Evolutionary conservation across 2,113 vertebrate species (phyloP).

Genomic region (Mustela nigripes): DNA sequence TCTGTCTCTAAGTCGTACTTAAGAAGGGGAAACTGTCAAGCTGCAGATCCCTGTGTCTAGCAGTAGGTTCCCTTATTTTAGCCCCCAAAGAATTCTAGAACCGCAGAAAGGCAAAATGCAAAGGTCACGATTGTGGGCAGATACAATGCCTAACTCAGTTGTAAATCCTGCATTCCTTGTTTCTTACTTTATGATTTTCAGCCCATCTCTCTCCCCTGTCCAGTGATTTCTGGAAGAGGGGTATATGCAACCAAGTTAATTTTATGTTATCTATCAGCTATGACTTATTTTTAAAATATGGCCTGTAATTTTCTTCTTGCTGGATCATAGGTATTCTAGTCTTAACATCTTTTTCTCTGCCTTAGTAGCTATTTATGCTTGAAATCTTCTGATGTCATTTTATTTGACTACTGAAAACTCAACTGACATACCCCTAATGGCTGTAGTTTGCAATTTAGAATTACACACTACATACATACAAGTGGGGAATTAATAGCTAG

Average conservation of each 20-base stretch:
- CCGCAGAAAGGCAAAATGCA: not conserved
- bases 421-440: not conserved
- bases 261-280: not conserved
- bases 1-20: not conserved
- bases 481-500: not conserved
- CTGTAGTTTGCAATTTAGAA: conserved; percentile 31
- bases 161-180: not conserved
- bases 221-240: not conserved
- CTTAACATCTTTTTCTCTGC: not conserved
- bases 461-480: not conserved
- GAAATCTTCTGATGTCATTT: conserved; percentile 47
- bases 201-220: not conserved
- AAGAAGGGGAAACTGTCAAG: not conserved
- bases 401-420: conserved; percentile 13
- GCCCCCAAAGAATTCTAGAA: not conserved
- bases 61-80: conserved; percentile 11
- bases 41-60: not conserved
- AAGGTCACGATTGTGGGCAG: not conserved
- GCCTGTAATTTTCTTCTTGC: not conserved
- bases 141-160: not conserved
- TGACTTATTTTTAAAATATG: conserved; percentile 10
- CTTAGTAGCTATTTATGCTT: not conserved
- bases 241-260: not conserved
- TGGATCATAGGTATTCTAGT: not conserved
- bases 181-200: not conserved